Evolutionary conservation across 2,113 vertebrate species (phyloP), one percentile per base, ranked within the genome.

Genomic region (Sterna hirundo): DNA sequence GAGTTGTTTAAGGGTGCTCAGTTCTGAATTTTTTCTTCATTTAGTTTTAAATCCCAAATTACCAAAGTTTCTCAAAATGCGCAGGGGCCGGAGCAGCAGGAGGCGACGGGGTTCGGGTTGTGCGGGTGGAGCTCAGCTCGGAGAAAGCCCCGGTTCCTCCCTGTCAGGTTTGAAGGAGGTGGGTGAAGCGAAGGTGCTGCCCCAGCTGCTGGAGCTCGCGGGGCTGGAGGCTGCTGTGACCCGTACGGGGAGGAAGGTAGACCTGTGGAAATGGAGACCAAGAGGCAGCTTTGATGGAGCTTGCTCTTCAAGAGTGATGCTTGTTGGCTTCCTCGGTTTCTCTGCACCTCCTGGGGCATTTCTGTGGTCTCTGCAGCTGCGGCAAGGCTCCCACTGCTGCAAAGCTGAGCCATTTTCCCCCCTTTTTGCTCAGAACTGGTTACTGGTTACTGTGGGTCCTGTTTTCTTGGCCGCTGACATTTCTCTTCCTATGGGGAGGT

Each of bases 161-260:
- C 19, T 23, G 3, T 14, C 68, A 71, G 18, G n/a, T 91, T n/a
- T 69, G 83, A 47, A 69, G 38, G n/a, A 21, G 27, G 1, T 4
- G 5, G 17, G 23, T 55, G 26, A 65, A n/a, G 32, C 10, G 47
- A 49, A 49, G 11, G 47, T 86, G 47, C 32, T 76, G 20, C n/a
- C 30, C 13, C 55, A 14, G 0, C 0, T 64, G 30, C 54, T 80
- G 72, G 46, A 66, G 55, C 21, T 81, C 2, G 1, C 27, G 46
- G 58, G 40, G 78, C 44, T 68, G 80, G 21, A 80, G 60, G n/a
- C 23, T 89, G 32, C 58, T 23, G 32, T 15, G 15, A 23, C 25
- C 1, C 0, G 10, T 0, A 1, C 34, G 52, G 46, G 13, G 30
- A 42, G 55, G 42, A 47, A 71, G 47, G 80, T 64, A 49, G 17